Conservation (phyloP, 2,113 vertebrate genomes). For the Rhea americana region DNA sequence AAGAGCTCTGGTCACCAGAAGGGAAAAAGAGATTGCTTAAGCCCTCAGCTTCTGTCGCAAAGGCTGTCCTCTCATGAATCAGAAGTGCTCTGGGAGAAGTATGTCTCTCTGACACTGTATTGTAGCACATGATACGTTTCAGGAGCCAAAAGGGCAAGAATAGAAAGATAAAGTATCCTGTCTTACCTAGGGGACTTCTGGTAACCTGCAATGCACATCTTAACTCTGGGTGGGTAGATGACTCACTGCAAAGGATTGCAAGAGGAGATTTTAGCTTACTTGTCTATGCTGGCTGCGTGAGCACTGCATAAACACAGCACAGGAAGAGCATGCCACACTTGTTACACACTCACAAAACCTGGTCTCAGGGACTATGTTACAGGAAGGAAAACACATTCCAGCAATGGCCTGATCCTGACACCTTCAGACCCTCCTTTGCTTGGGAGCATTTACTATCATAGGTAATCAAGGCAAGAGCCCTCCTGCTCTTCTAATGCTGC, state of each 20-base stretch:
- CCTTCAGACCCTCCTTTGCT: neutral
- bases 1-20: neutral
- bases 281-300: neutral
- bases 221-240: neutral
- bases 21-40: neutral
- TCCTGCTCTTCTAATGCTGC: neutral
- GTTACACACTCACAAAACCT: neutral
- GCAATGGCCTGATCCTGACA: neutral
- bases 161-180: neutral
- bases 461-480: neutral
- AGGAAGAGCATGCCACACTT: neutral
- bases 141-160: neutral
- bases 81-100: fast-evolving
- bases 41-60: neutral
- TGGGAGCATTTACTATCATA: neutral
- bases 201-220: neutral
- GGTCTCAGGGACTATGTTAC: neutral
- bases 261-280: neutral
- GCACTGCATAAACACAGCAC: neutral
- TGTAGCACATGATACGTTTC: neutral
- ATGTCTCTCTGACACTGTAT: neutral
- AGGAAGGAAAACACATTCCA: neutral
- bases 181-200: neutral
- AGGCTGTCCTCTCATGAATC: neutral
- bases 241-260: neutral